Conservation (phyloP, 2,797 vertebrate species). For the Serranus cabrilla region DNA sequence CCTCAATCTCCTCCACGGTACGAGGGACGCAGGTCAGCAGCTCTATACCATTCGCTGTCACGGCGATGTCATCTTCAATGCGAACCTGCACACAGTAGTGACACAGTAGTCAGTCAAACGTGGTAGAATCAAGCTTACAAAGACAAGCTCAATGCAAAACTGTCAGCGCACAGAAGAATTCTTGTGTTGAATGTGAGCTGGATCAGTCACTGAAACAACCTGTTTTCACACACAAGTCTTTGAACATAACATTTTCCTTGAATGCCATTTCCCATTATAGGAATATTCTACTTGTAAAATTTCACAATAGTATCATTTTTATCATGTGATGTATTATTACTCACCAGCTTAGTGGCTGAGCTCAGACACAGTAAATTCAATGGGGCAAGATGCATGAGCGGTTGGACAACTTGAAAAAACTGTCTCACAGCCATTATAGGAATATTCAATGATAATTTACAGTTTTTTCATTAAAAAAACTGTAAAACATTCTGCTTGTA, state of each 20-base stretch:
- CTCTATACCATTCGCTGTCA: slow-evolving; percentile 90
- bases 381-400: not conserved
- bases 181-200: not conserved
- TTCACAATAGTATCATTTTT: not conserved
- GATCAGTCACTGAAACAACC: not conserved
- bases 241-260: not conserved
- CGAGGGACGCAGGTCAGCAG: slow-evolving; percentile 96
- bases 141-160: not conserved
- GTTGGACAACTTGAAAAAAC: not conserved
- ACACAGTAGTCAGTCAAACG: slow-evolving; percentile 3
- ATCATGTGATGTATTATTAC: not conserved
- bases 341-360: not conserved
- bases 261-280: not conserved
- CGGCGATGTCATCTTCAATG: slow-evolving; percentile 94
- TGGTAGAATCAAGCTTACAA: not conserved
- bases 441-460: no score
- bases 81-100: slow-evolving; percentile 87
- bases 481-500: no score
- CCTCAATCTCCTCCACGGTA: slow-evolving; percentile 94
- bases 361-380: not conserved
- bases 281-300: not conserved
- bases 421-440: no score
- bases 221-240: not conserved
- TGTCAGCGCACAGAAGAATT: not conserved
- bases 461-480: no score